Base-by-base conservation (phyloP, 2,888 invertebrate species). In the Eupeodes luniger region DNA sequence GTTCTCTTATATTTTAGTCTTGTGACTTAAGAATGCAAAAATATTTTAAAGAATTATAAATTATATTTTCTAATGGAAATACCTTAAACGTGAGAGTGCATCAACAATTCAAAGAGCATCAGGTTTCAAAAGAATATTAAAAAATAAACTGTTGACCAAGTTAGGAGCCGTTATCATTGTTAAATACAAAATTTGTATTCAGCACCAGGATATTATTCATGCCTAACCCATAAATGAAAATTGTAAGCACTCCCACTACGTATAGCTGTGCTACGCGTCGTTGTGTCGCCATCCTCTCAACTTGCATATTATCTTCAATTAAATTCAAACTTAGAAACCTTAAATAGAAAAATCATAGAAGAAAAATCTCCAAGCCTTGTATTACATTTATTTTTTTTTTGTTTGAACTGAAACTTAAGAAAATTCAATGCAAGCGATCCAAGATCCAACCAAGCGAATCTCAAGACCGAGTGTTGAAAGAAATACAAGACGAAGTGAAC, bases 121-220 rank as follows among this genome's bases (percentile, higher is more conserved):
- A 4, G n/a, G 12, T 27, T 27, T 27, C 12, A 6, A 11, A 61
- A 7, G 0, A 40, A 61, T 10, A 11, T 14, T n/a, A 40, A 5
- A 11, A 12, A 55, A 44, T 11, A 11, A 57, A 59, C 40, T 40
- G 59, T 67, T 49, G 69, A 78, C 47, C 16, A 53, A 11, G 47
- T 47, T 19, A 27, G 66, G 66, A 67, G 40, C 72, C 57, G 59
- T 44, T 53, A 5, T 19, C 40, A 34, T n/a, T 34, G 36, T 72
- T 47, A 72, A 36, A 19, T 72, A 64, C 61, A 57, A 44, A 34
- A 88, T 88, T 81, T 69, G 81, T 81, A 88, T 88, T 88, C 87
- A 74, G 67, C 57, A 36, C 84, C 84, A 62, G 67, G 49, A 61
- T 36, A 5, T 10, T 64, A 66, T 64, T 75, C 76, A 77, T 70